phyloP scores from a whole-genome alignment of 2,797 vertebrate species.

The Halcyon smyrnensis region DNA sequence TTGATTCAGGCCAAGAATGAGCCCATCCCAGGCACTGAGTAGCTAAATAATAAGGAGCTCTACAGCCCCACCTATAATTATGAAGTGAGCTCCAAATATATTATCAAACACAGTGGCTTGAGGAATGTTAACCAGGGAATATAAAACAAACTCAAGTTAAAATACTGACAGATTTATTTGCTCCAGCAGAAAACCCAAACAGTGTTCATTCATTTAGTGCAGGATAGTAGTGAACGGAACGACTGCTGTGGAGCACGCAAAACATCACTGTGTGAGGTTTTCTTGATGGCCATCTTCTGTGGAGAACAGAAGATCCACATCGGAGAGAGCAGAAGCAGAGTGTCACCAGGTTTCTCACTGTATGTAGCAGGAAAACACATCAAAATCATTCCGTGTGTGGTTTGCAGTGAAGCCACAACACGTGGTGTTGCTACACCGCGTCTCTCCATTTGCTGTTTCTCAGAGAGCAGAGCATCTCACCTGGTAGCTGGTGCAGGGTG shows the following conservation, averaged over 20 bases:
- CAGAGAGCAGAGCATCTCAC: not conserved
- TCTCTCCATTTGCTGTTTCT: not conserved
- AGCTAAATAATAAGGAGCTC: not conserved
- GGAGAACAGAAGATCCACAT: not conserved
- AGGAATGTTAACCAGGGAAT: not conserved
- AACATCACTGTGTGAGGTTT: not conserved
- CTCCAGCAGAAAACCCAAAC: not conserved
- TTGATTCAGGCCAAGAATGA: not conserved
- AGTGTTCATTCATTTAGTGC: not conserved
- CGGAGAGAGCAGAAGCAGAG: not conserved
- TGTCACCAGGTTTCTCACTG: not conserved
- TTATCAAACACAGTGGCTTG: not conserved
- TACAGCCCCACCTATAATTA: not conserved
- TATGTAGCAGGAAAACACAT: not conserved
- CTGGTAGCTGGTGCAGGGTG: not conserved
- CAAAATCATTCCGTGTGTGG: not conserved
- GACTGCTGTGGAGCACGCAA: not conserved
- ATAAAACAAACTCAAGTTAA: not conserved
- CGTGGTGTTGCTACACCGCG: not conserved
- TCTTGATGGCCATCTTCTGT: not conserved
- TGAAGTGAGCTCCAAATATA: not conserved
- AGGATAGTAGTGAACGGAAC: not conserved
- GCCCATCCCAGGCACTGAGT: not conserved
- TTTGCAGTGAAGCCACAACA: not conserved
- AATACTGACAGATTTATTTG: constrained; percentile 14